Conservation (phyloP, 1,140 invertebrate species). For the Pygmarrhopalites habei region DNA sequence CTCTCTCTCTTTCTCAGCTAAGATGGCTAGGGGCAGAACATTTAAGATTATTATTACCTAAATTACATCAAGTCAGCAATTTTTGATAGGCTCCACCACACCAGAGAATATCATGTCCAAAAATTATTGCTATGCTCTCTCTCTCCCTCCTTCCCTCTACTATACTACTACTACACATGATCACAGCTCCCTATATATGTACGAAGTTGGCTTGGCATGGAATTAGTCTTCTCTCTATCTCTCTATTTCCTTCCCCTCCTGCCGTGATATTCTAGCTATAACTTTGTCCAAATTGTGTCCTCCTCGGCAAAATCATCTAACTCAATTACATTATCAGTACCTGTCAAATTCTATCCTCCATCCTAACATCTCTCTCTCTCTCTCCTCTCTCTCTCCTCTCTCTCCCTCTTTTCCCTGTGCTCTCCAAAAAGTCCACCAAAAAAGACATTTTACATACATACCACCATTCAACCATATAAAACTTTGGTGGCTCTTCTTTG, state of each 20-base stretch:
- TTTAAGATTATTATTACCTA: constrained; percentile 34
- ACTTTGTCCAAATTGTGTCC: constrained; percentile 11
- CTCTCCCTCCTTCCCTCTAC: too few species aligned
- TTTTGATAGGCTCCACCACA: constrained; percentile 24
- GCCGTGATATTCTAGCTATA: not conserved
- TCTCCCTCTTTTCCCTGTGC: not conserved
- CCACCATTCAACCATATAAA: not conserved
- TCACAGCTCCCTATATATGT: too few species aligned
- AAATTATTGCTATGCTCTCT: constrained; percentile 12
- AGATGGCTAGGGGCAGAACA: constrained; percentile 17
- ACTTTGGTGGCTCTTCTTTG: too few species aligned
- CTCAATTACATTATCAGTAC: constrained; percentile 11
- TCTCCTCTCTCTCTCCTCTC: not conserved
- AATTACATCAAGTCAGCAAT: constrained; percentile 34
- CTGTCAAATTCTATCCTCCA: constrained; percentile 1
- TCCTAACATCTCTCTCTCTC: not conserved
- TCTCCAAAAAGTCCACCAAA: not conserved
- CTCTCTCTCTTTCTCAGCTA: not conserved
- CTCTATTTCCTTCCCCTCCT: constrained; percentile 1
- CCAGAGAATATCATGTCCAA: constrained; percentile 15
- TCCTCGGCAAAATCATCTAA: constrained; percentile 1
- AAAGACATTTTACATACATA: not conserved
- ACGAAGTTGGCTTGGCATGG: too few species aligned
- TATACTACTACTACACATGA: too few species aligned
- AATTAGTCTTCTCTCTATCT: constrained; percentile 2